Conservation (phyloP, 2,113 vertebrate species). For the Callithrix jacchus region DNA sequence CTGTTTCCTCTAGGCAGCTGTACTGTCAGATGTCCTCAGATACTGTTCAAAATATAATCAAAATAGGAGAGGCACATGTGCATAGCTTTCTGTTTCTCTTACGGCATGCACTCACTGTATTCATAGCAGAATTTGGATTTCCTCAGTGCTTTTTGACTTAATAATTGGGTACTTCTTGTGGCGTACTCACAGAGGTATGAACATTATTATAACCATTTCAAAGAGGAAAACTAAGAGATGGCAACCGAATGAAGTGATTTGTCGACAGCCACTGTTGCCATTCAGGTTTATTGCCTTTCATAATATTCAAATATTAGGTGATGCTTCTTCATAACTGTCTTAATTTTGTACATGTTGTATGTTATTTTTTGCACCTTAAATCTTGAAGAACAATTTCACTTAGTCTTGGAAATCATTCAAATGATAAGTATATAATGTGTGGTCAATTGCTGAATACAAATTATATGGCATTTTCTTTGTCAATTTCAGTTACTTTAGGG, state of each 20-base stretch:
- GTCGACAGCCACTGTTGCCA: background rate
- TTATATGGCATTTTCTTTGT: background rate
- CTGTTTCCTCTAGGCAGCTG: background rate
- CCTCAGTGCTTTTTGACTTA: background rate
- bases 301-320: background rate
- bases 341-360: background rate
- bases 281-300: background rate
- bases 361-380: background rate
- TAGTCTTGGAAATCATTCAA: constrained; percentile 8
- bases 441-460: background rate
- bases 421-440: background rate
- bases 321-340: background rate
- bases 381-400: background rate
- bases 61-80: background rate
- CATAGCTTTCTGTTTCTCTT: background rate
- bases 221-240: background rate
- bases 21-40: background rate
- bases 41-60: background rate
- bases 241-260: background rate
- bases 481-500: background rate
- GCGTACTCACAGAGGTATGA: background rate
- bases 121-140: constrained; percentile 18
- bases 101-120: background rate
- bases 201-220: background rate
- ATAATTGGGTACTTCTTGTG: constrained; percentile 16